Evolutionary conservation across 2,888 invertebrate genomes (phyloP), one percentile per base, ranked within the genome.

Genomic region (Nomada ferruginata): DNA sequence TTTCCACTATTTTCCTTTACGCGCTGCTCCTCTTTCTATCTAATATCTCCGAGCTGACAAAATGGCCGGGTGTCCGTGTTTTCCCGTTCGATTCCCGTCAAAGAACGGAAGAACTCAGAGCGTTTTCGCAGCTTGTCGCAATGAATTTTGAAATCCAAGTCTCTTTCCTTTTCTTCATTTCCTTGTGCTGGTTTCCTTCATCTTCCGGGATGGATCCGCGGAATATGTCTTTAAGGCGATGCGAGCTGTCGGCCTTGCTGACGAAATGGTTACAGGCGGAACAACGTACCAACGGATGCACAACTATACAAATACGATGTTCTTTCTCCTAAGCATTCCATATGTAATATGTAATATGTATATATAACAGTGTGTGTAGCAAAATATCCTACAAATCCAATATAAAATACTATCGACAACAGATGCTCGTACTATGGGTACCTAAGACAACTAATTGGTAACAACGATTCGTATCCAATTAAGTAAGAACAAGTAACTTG

Each of bases 291-390:
- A 80, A 86, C 82, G 86, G 91, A 92, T 92, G 92, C 92, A 91
- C 86, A 89, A 89, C 90, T 91, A 92, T 53, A 73, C 65, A 89
- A 86, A 91, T 90, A 91, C 89, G 90, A 82, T 81, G 83, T 86
- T 89, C 84, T 84, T 84, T 86, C 86, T 87, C 89, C 92, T 92
- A 92, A 87, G 91, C 92, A 92, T 92, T 92, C 92, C 91, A 91
- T 89, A 89, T 89, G 82, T 36, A 86, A 75, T 85, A 87, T 78
- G 64, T 64, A 79, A 74, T 74, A 72, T 72, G 36, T 70, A 83
- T 85, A 76, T 76, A 78, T 70, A 75, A 78, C 78, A 77, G 26
- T 76, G 82, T 86, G 77, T 83, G 69, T 80, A 85, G 80, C 84
- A 87, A 85, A 86, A 89, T 36, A 64, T 85, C 77, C 83, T 87